Base-by-base conservation (phyloP, 2,888 invertebrate genomes). In the Nipponacmea schrenckii region DNA sequence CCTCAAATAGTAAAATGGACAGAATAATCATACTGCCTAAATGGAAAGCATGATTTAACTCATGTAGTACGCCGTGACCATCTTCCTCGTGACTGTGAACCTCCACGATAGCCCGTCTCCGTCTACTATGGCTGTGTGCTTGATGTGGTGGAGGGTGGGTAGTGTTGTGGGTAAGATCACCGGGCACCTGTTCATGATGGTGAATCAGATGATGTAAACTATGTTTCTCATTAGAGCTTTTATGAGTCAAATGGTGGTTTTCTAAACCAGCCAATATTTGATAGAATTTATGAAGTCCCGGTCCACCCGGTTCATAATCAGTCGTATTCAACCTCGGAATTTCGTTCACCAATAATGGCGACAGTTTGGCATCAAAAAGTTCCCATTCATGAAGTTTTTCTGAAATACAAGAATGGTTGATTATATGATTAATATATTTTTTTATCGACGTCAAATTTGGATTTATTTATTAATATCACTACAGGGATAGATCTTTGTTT, bases 21-120 rank as follows among this genome's bases (percentile, higher is more conserved):
- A 85, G 69, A 39, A 85, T 81, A 12, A 79, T 80, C 80, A 85
- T 77, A 48, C 84, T 83, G 0, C 80, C 83, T 8, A 86, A 77
- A 66, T 85, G 85, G 62, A 83, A 86, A 24, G 78, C 73, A 68
- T 86, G 85, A 0, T 84, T 85, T 39, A 86, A 76, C 26, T 83
- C 82, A 45, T 83, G 76, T 44, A 83, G 75, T 3, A 81, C n/a
- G 15, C 75, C 73, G 62, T 83, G 81, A 0, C 76, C 81, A 27
- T 80, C 77, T 63, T 79, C 80, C 12, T 64, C 72, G 17, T 74
- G 75, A 0, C 69, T 73, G 0, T 71, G 79, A 2, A 70, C 73
- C 3, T 76, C 73, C 31, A 71, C 71, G 1, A 73, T 74, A 14
- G 78, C 72, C 20, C 78, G 71, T 62, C 69, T 68, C n/a, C 20